Base-by-base conservation (phyloP, 2,888 invertebrate species). In the Torymus aiolomorphi region DNA sequence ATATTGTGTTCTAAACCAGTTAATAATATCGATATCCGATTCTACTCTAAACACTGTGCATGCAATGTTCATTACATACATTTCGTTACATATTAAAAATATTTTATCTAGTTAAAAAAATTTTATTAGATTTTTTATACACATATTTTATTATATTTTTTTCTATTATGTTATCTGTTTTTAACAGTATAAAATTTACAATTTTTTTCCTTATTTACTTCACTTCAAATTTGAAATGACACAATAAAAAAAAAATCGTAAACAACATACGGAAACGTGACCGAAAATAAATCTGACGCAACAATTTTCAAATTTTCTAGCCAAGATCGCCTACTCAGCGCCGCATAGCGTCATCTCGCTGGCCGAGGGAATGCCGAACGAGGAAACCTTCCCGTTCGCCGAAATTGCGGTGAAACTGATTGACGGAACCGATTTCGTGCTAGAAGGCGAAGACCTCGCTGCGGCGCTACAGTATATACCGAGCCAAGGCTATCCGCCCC, bases 301-400 rank as follows among this genome's bases (percentile, higher is more conserved):
- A 42, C 42, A 5, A 8, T 42, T 62, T 63, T 31, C 12, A 2
- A 62, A 31, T 16, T 65, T 14, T 49, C 8, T 85, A 93, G 93
- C 92, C 14, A 92, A 92, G 87, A 88, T 91, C 16, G 91, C 91
- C 76, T 92, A 92, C 82, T 90, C 90, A 54, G 91, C 90, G 52
- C 91, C 91, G 54, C 91, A 91, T 80, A 91, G 89, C 62, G 90
- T 92, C 80, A 92, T 95, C 14, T 94, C 94, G 0, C 88, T 95
- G 42, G 95, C 95, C 0, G 94, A 95, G 83, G 95, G 95, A 0
- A 94, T 95, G 93, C 95, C 95, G 8, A 95, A 95, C 86, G 94
- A 95, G 81, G 91, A 92, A 11, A 93, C 94, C 16, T 95, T 95
- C 86, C 95, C 95, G 0, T 95, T 95, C 88, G 91, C 92, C 79